Evolutionary conservation across 2,888 invertebrate species (phyloP).

Genomic region (Drosophila melanosoma): DNA sequence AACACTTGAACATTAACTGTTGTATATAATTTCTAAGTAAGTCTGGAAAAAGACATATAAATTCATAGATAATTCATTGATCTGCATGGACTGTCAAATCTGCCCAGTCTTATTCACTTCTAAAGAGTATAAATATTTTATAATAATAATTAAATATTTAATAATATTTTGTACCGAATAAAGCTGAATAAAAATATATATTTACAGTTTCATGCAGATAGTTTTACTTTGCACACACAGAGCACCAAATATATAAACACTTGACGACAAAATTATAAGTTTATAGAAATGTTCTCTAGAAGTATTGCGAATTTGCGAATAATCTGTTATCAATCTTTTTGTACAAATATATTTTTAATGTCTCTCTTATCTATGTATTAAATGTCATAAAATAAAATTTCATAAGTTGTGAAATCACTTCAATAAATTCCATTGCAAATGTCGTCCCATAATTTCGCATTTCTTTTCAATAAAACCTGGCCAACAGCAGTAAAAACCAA

Average conservation of each 20-base stretch:
- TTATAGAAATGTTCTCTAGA: background rate
- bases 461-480: constrained; percentile 33
- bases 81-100: background rate
- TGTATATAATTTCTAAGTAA: background rate
- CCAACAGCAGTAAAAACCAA: constrained; percentile 16
- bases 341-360: background rate
- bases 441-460: background rate
- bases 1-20: background rate
- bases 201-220: background rate
- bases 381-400: background rate
- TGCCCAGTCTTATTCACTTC: background rate
- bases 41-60: background rate
- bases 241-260: background rate
- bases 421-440: background rate
- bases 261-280: background rate
- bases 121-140: background rate
- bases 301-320: background rate
- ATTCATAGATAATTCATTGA: background rate
- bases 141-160: too few relatives aligned
- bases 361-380: background rate
- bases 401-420: background rate
- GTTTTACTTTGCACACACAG: background rate
- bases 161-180: background rate
- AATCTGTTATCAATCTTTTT: background rate
- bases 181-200: background rate